Evolutionary conservation across 2,888 invertebrate species (phyloP).

Genomic region (Chesias legatella): DNA sequence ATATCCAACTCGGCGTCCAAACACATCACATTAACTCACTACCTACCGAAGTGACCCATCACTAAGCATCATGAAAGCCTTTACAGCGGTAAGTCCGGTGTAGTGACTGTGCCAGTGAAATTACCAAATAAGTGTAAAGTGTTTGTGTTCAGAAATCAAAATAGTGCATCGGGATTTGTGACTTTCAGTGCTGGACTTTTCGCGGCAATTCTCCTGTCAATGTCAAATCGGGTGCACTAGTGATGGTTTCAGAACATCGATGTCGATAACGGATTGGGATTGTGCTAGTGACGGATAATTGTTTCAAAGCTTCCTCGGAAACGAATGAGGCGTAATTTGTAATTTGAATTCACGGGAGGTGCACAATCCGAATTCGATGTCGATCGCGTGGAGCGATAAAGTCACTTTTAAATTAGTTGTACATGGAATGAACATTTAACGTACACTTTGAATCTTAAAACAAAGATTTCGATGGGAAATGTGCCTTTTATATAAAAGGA

Average conservation of each 20-base stretch:
- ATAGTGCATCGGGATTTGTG: conserved; percentile 42
- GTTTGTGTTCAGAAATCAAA: conserved; percentile 69
- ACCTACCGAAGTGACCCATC: conserved; percentile 72
- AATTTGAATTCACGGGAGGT: conserved; percentile 24
- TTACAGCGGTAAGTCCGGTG: conserved; percentile 78
- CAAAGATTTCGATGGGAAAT: conserved; percentile 1
- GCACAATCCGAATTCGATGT: conserved; percentile 25
- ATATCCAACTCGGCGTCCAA: conserved; percentile 60
- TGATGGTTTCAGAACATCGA: conserved; percentile 34
- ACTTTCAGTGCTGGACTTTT: conserved; percentile 24
- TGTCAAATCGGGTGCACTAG: conserved; percentile 28
- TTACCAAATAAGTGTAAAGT: conserved; percentile 55
- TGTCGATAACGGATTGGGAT: conserved; percentile 18
- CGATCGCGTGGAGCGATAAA: conserved; percentile 23
- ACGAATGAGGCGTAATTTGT: conserved; percentile 9
- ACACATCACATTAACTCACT: conserved; percentile 68
- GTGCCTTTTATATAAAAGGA: no score
- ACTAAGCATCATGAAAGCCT: conserved; percentile 76
- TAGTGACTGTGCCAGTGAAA: conserved; percentile 24
- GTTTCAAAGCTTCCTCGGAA: conserved; percentile 12
- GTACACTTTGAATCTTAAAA: neutral
- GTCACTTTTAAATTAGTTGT: conserved; percentile 21
- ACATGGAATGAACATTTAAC: conserved; percentile 8
- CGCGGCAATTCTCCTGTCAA: conserved; percentile 20
- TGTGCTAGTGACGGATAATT: conserved; percentile 13